Conservation (phyloP, 1,140 invertebrate species). For the Arion vulgaris region DNA sequence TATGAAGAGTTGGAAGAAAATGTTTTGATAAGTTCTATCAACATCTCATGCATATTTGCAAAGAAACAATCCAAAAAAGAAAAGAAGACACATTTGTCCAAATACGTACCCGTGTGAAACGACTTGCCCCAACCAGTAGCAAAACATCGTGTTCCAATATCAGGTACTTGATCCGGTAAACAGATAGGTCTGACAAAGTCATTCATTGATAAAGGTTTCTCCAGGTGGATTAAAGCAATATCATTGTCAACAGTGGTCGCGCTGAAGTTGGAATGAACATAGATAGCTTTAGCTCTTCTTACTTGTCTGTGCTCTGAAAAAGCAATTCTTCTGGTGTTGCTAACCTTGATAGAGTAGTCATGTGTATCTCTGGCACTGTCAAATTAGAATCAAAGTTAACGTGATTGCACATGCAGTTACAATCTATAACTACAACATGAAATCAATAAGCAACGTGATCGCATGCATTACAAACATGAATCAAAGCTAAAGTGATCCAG, state of each 20-base stretch:
- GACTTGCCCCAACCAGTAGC: conserved; percentile 57
- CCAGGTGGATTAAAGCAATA: conserved; percentile 89
- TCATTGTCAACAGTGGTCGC: conserved; percentile 88
- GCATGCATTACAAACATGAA: too few relatives aligned
- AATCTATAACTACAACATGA: too few relatives aligned
- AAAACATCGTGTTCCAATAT: conserved; percentile 52
- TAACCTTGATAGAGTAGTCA: conserved; percentile 45
- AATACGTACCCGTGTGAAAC: conserved; percentile 36
- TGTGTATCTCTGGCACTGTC: conserved; percentile 21
- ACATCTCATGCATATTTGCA: too few relatives aligned
- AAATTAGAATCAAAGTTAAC: too few relatives aligned
- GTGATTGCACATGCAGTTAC: too few relatives aligned
- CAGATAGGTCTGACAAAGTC: conserved; percentile 90
- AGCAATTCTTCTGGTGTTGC: conserved; percentile 50
- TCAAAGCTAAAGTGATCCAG: too few relatives aligned
- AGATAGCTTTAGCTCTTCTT: conserved; percentile 44
- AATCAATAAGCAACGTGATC: too few relatives aligned
- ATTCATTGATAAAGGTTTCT: conserved; percentile 89
- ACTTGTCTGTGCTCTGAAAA: conserved; percentile 51
- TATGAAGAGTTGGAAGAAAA: too few relatives aligned
- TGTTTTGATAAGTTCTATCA: too few relatives aligned
- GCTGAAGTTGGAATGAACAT: conserved; percentile 49
- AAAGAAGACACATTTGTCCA: too few relatives aligned
- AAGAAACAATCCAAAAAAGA: too few relatives aligned
- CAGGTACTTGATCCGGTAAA: conserved; percentile 50